Percentiles rank a stretch among this genome's conserved stretches.
phyloP scores from a whole-genome alignment of 1,140 invertebrate species.

The Polypedilum vanderplanki region DNA sequence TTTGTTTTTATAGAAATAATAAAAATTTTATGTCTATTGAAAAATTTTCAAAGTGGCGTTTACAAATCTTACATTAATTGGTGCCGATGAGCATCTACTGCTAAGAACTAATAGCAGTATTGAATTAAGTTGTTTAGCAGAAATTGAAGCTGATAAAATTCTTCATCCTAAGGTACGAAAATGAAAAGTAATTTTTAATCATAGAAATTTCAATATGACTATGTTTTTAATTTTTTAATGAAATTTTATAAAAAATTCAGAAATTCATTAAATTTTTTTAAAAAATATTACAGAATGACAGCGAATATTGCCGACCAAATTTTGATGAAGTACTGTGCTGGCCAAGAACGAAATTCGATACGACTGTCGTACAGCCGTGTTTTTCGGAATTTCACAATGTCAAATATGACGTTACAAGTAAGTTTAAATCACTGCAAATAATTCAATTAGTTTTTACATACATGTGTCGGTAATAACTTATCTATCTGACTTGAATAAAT shows the following conservation, averaged over 20 bases:
- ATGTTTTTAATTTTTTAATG: background rate
- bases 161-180: background rate
- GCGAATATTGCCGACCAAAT: slow-evolving; percentile 49
- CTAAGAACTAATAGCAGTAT: background rate
- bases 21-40: no score
- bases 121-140: background rate
- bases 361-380: slow-evolving; percentile 58
- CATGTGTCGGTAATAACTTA: no score
- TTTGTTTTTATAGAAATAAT: no score
- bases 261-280: no score
- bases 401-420: slow-evolving; percentile 62
- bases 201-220: background rate
- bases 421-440: no score
- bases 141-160: background rate
- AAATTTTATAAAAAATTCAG: background rate
- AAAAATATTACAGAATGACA: slow-evolving; percentile 37
- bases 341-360: slow-evolving; percentile 60
- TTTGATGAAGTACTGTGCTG: slow-evolving; percentile 73
- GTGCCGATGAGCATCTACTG: slow-evolving; percentile 10
- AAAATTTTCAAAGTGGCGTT: slow-evolving; percentile 11
- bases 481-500: no score
- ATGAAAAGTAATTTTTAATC: background rate
- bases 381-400: slow-evolving; percentile 69
- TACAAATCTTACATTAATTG: background rate
- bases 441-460: no score